Conservation (phyloP, 2,888 invertebrate species). For the Ethmia dodecea region DNA sequence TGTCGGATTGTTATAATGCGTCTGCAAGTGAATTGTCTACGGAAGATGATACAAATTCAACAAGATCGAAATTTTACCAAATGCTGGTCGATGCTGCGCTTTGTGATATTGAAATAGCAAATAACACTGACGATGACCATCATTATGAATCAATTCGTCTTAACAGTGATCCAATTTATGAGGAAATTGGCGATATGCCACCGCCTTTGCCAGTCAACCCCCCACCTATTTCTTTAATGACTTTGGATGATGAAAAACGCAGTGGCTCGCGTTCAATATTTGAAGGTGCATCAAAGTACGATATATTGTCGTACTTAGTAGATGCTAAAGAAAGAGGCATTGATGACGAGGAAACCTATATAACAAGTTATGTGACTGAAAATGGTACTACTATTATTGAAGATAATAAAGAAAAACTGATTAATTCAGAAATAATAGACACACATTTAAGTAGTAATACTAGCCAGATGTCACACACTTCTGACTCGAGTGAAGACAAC, state of each 20-base stretch:
- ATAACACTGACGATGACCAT: slow-evolving; percentile 81
- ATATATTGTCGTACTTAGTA: slow-evolving; percentile 92
- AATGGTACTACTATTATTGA: slow-evolving; percentile 72
- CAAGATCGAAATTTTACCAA: slow-evolving; percentile 85
- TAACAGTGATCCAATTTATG: slow-evolving; percentile 86
- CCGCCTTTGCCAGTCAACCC: slow-evolving; percentile 88
- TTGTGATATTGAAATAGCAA: slow-evolving; percentile 81
- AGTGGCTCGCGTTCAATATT: slow-evolving; percentile 83
- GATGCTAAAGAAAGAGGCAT: slow-evolving; percentile 89
- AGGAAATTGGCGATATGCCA: slow-evolving; percentile 85
- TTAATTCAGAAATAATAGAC: slow-evolving; percentile 50
- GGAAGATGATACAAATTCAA: slow-evolving; percentile 80
- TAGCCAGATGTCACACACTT: slow-evolving; percentile 88
- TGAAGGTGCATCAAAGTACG: slow-evolving; percentile 91
- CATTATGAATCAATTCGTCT: slow-evolving; percentile 84
- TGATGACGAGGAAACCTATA: slow-evolving; percentile 83
- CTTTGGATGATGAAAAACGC: slow-evolving; percentile 84
- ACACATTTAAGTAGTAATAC: slow-evolving; percentile 81
- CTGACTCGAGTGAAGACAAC: slow-evolving; percentile 91
- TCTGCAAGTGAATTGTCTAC: slow-evolving; percentile 80
- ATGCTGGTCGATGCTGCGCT: slow-evolving; percentile 83
- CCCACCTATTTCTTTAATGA: slow-evolving; percentile 83
- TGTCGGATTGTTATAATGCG: slow-evolving; percentile 86
- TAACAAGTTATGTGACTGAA: slow-evolving; percentile 77
- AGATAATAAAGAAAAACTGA: slow-evolving; percentile 76